phyloP scores from a whole-genome alignment of 2,797 vertebrate species.

The Odontamblyopus lacepedii region DNA sequence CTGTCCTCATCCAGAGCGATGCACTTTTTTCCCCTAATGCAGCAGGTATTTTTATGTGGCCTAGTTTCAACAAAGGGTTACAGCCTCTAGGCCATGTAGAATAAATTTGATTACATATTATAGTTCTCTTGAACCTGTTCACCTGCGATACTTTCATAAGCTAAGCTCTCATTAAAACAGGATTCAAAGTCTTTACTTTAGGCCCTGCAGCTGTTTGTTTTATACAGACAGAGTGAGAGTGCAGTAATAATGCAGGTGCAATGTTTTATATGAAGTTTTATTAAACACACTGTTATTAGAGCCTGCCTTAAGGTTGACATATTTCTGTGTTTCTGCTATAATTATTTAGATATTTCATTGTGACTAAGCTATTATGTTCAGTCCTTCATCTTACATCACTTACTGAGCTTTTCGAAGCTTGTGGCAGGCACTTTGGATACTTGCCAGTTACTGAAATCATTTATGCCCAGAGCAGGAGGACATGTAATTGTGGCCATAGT shows the following conservation, averaged over 20 bases:
- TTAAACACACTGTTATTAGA: slow-evolving; percentile 5
- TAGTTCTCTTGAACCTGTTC: slow-evolving; percentile 50
- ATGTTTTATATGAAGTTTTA: slow-evolving; percentile 3
- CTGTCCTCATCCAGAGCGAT: slow-evolving; percentile 51
- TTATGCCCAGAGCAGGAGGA: background rate
- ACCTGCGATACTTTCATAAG: slow-evolving; percentile 23
- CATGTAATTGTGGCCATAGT: background rate
- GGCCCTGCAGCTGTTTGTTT: slow-evolving; percentile 1
- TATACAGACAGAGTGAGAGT: background rate
- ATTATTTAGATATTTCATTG: slow-evolving; percentile 1
- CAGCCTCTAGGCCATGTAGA: slow-evolving; percentile 29
- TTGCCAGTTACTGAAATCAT: background rate
- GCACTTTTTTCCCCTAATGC: slow-evolving; percentile 39
- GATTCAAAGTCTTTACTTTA: slow-evolving; percentile 4
- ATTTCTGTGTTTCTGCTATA: slow-evolving; percentile 2
- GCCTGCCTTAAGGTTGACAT: slow-evolving; percentile 3
- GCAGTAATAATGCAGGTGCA: slow-evolving; percentile 7
- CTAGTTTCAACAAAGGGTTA: slow-evolving; percentile 45
- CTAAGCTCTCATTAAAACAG: slow-evolving; percentile 14
- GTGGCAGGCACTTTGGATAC: background rate
- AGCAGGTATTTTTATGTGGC: slow-evolving; percentile 68
- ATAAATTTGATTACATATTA: slow-evolving; percentile 18
- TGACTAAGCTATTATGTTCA: background rate
- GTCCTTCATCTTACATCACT: slow-evolving; percentile 1
- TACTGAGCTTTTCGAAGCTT: background rate